Conservation (phyloP, 2,113 vertebrate genomes). For the Tetraodon nigroviridis region DNA sequence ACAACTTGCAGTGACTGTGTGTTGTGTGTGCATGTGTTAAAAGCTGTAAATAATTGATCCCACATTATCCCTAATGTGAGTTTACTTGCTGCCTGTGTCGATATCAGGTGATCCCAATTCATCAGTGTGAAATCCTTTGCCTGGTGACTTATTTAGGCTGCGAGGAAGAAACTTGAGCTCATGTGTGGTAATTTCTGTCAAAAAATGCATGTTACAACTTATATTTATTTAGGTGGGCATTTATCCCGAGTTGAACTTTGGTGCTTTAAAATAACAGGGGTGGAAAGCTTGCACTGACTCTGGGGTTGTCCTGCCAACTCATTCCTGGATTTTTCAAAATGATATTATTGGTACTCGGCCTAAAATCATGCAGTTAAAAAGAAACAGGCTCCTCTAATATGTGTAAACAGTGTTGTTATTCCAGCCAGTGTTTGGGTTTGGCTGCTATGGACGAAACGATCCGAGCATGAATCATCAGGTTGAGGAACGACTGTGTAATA, state of each 20-base stretch:
- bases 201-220: no score
- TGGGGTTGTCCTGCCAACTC: constrained; percentile 12
- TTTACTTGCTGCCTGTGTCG: background rate
- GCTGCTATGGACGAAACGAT: constrained; percentile 34
- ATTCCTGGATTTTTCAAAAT: constrained; percentile 15
- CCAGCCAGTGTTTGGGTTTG: constrained; percentile 22
- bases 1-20: background rate
- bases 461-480: constrained; percentile 43
- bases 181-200: background rate
- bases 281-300: background rate
- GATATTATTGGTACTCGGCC: constrained; percentile 24
- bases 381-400: constrained; percentile 18
- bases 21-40: background rate
- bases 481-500: constrained; percentile 39
- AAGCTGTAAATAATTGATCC: no score
- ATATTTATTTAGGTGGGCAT: no score
- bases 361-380: constrained; percentile 26
- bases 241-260: no score
- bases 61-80: background rate
- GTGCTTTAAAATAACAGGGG: no score
- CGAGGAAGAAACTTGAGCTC: constrained; percentile 5
- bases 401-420: constrained; percentile 34
- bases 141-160: constrained; percentile 6
- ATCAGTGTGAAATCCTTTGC: constrained; percentile 13
- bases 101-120: constrained; percentile 10